A percentile compares a stretch with the other conserved stretches of the same genome.
These are phyloP conservation scores for Drosophila subobscura DNA, from an alignment of 1,140 invertebrate genomes.

Conservation along the genomic window DNA sequence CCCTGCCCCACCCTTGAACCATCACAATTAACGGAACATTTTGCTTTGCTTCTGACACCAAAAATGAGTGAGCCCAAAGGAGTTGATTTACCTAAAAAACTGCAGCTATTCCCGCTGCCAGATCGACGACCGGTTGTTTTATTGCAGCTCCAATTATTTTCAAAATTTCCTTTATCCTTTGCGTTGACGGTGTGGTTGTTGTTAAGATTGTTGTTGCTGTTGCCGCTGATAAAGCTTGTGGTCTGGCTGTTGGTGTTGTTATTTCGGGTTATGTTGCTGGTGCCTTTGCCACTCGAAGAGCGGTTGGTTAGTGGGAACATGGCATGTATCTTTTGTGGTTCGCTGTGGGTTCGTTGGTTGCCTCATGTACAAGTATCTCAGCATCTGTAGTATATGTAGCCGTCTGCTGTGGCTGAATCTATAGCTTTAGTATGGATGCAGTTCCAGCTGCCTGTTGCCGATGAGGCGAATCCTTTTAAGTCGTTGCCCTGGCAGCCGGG, in stretches of 20 bases:
- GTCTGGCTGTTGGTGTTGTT: conserved; percentile 31
- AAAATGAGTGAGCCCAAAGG: conserved; percentile 1
- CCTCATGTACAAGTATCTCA: conserved; percentile 49
- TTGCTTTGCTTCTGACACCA: conserved; percentile 15
- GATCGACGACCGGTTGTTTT: conserved; percentile 82
- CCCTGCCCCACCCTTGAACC: too few species aligned
- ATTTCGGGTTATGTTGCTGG: conserved; percentile 47
- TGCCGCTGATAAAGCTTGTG: conserved; percentile 45
- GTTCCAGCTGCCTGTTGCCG: conserved; percentile 53
- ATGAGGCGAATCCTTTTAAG: conserved; percentile 63
- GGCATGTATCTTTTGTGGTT: conserved; percentile 71
- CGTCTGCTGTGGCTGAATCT: conserved; percentile 18
- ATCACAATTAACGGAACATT: conserved; percentile 22
- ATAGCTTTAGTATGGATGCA: conserved; percentile 36
- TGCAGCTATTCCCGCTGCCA: conserved; percentile 82
- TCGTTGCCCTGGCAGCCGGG: conserved; percentile 32
- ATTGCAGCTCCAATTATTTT: conserved; percentile 83
- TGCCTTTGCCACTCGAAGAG: conserved; percentile 77
- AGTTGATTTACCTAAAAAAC: conserved; percentile 79
- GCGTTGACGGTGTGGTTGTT: conserved; percentile 29
- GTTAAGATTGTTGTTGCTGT: conserved; percentile 33
- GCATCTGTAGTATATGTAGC: conserved; percentile 21
- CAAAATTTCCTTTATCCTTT: conserved; percentile 83
- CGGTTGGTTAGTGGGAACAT: conserved; percentile 78
- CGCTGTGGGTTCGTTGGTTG: conserved; percentile 34